Conservation (phyloP, 2,113 vertebrate genomes). For the Barnardius zonarius region DNA sequence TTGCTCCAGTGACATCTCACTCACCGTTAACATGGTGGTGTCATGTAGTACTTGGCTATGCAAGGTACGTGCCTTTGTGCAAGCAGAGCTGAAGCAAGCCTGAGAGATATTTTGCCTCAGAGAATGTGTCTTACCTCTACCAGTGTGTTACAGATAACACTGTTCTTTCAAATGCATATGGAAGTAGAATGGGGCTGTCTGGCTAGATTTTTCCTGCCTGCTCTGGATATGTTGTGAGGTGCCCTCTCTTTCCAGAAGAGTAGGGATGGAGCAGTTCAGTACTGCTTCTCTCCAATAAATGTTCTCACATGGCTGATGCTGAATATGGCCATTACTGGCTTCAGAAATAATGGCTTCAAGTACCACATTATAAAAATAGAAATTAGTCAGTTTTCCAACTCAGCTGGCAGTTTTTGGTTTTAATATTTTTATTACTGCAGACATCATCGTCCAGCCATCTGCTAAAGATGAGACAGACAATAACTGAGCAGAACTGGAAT, state of each 20-base stretch:
- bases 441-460: constrained; percentile 58
- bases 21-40: not conserved
- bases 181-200: not conserved
- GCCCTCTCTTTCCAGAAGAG: not conserved
- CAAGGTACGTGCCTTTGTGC: too few species aligned
- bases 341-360: constrained; percentile 23
- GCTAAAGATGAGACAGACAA: constrained; percentile 65
- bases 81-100: not conserved
- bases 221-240: not conserved
- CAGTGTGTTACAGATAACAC: not conserved
- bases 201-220: not conserved
- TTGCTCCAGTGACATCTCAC: not conserved
- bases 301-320: not conserved
- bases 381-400: constrained; percentile 54
- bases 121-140: not conserved
- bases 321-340: constrained; percentile 20
- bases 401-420: constrained; percentile 52
- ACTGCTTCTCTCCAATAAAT: not conserved
- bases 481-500: constrained; percentile 45
- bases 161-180: not conserved
- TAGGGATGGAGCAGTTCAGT: not conserved
- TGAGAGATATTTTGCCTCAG: not conserved
- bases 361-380: constrained; percentile 55
- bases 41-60: not conserved
- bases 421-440: constrained; percentile 58